These are phyloP conservation scores for Rhinopomastus cyanomelas DNA, from an alignment of 2,113 vertebrate genomes.

Conservation along the genomic window DNA sequence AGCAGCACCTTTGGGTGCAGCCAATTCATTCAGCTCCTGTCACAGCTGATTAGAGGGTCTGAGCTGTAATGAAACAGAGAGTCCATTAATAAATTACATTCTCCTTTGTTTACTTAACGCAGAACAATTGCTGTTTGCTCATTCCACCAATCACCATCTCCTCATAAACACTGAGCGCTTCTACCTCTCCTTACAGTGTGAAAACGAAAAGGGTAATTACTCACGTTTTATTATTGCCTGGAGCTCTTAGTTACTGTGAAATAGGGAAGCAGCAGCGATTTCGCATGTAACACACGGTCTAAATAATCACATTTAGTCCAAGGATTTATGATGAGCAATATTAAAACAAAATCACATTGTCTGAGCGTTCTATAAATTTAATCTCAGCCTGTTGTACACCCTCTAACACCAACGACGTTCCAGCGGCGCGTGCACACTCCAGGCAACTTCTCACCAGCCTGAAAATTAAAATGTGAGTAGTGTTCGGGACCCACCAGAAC, in stretches of 20 bases:
- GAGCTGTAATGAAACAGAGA: constrained; percentile 62
- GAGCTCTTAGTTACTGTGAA: constrained; percentile 60
- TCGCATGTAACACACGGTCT: constrained; percentile 46
- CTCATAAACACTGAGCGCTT: constrained; percentile 52
- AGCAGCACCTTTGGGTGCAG: constrained; percentile 72
- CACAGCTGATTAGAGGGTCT: constrained; percentile 64
- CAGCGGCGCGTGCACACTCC: neutral
- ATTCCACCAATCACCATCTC: constrained; percentile 65
- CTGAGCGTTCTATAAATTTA: constrained; percentile 40
- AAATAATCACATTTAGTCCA: constrained; percentile 60
- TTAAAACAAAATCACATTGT: constrained; percentile 33
- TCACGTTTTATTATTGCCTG: constrained; percentile 74
- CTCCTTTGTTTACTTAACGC: constrained; percentile 72
- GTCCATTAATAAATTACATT: constrained; percentile 56
- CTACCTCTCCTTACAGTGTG: constrained; percentile 49
- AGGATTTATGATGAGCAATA: constrained; percentile 54
- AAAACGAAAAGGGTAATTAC: constrained; percentile 63
- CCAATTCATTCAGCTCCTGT: constrained; percentile 62
- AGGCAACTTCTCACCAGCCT: neutral
- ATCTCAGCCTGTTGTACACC: neutral
- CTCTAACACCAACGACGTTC: constrained; percentile 8
- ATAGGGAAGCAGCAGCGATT: constrained; percentile 47
- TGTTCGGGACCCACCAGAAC: neutral
- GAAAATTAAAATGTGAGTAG: neutral
- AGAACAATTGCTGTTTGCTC: constrained; percentile 69